Percentiles rank a stretch among this genome's conserved stretches.
Evolutionary conservation across 2,797 vertebrate species (phyloP).

Genomic region (Mus spretus): DNA sequence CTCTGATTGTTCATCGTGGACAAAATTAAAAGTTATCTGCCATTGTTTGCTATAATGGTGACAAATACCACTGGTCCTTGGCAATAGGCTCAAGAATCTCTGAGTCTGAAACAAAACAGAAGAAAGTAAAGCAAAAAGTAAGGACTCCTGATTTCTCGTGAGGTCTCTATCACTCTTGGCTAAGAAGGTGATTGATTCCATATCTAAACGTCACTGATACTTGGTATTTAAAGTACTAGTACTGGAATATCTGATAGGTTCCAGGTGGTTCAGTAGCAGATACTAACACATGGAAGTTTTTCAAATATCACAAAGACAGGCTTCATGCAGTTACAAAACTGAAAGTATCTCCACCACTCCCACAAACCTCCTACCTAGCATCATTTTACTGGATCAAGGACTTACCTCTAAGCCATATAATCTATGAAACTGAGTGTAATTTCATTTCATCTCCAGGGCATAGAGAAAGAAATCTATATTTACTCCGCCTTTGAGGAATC

Average conservation of each 20-base stretch:
- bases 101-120: not conserved
- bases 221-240: no score
- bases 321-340: not conserved
- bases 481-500: not conserved
- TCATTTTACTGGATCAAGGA: not conserved
- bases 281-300: not conserved
- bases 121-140: not conserved
- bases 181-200: not conserved
- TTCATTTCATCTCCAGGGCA: slow-evolving; percentile 32
- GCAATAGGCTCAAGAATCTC: not conserved
- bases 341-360: not conserved
- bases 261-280: not conserved
- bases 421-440: slow-evolving; percentile 6
- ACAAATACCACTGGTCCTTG: not conserved
- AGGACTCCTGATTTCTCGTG: not conserved
- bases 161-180: not conserved
- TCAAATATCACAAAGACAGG: not conserved
- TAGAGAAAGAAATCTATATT: not conserved
- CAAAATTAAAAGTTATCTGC: slow-evolving; percentile 28
- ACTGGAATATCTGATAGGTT: not conserved
- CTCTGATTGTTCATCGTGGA: slow-evolving; percentile 30
- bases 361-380: not conserved
- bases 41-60: not conserved
- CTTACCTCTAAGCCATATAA: not conserved
- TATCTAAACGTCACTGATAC: not conserved